These are phyloP conservation scores for Olivierus martensii DNA, from an alignment of 1,140 invertebrate genomes.

Conservation along the genomic window DNA sequence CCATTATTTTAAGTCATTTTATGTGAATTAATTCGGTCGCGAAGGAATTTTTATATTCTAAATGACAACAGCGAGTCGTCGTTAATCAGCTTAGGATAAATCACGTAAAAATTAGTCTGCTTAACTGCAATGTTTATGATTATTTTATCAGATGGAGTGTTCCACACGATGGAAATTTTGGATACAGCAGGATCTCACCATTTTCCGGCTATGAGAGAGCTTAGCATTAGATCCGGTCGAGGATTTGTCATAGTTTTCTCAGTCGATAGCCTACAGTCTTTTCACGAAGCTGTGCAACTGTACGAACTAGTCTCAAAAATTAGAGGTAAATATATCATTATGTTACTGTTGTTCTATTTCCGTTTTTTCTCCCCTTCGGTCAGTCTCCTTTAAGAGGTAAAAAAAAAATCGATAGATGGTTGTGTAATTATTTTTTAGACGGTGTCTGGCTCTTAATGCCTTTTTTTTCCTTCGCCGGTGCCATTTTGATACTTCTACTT, in stretches of 20 bases:
- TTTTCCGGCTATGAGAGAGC: constrained; percentile 31
- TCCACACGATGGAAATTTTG: constrained; percentile 29
- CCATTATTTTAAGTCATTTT: too few species aligned
- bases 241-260: constrained; percentile 29
- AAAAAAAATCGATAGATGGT: neutral
- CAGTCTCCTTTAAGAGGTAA: neutral
- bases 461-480: too few species aligned
- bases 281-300: constrained; percentile 23
- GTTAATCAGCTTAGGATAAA: too few species aligned
- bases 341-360: too few species aligned
- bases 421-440: neutral
- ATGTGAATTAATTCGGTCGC: too few species aligned
- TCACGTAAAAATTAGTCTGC: too few species aligned
- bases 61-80: too few species aligned
- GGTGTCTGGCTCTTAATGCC: neutral
- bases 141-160: constrained; percentile 25
- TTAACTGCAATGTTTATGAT: neutral
- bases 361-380: neutral
- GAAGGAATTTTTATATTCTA: too few species aligned
- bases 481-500: too few species aligned
- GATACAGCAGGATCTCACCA: constrained; percentile 30
- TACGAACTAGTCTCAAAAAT: constrained; percentile 22
- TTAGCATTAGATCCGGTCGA: constrained; percentile 25
- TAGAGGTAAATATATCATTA: constrained; percentile 19
- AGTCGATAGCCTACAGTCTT: constrained; percentile 26